Evolutionary conservation across 23 tunicate species (phyloP).

Genomic region (Trididemnum miniatum): DNA sequence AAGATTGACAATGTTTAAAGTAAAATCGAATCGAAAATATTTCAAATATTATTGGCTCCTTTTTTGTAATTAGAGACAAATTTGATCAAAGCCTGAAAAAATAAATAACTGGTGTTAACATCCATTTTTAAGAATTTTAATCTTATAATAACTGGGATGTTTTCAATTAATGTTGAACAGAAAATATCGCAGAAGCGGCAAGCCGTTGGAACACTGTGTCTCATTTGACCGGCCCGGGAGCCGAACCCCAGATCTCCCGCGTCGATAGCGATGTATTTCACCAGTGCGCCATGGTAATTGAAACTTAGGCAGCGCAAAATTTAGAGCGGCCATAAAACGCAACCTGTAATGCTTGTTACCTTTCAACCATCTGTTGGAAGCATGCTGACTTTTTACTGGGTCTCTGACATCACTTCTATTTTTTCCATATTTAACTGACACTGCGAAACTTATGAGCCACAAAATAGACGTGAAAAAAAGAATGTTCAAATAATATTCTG

Average conservation of each 20-base stretch:
- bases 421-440: constrained; percentile 15
- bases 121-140: too few species aligned
- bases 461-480: constrained; percentile 22
- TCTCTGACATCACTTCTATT: background rate
- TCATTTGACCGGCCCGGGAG: background rate
- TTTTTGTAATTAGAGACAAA: too few species aligned
- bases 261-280: background rate
- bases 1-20: too few species aligned
- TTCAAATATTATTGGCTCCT: too few species aligned
- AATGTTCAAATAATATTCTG: constrained; percentile 34
- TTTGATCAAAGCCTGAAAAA: too few species aligned
- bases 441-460: constrained; percentile 37
- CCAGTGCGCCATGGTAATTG: too few species aligned
- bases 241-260: background rate
- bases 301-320: too few species aligned
- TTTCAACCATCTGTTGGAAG: constrained; percentile 61
- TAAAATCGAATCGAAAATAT: too few species aligned
- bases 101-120: too few species aligned
- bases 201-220: background rate
- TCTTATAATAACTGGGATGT: too few species aligned
- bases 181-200: background rate
- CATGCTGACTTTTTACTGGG: constrained; percentile 34
- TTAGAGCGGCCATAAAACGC: background rate
- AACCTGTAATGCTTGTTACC: constrained; percentile 6
- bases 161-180: too few species aligned